These are phyloP conservation scores for Orthosia gothica DNA, from an alignment of 2,888 invertebrate genomes.

Conservation along the genomic window DNA sequence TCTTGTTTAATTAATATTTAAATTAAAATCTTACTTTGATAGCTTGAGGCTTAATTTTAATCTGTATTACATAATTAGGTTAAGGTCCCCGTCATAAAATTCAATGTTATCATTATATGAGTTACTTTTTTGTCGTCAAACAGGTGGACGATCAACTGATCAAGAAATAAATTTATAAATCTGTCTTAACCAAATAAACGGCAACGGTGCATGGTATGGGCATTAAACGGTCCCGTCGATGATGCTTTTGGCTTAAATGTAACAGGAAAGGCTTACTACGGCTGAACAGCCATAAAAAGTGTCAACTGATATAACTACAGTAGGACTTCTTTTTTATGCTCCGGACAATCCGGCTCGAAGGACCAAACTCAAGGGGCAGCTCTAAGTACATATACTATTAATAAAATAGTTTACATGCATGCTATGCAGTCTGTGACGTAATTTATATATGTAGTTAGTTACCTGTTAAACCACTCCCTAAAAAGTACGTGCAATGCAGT, in stretches of 20 bases:
- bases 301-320: not conserved
- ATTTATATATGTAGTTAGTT: not conserved
- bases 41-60: slow-evolving; percentile 1
- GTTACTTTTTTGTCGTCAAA: not conserved
- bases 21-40: not conserved
- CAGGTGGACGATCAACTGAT: not conserved
- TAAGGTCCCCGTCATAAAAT: slow-evolving; percentile 5
- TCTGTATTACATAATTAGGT: slow-evolving; percentile 16
- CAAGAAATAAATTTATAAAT: not conserved
- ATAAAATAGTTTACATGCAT: not conserved
- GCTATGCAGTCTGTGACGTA: not conserved
- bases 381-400: not conserved
- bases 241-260: not conserved
- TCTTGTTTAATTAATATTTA: slow-evolving; percentile 3
- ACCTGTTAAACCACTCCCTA: not conserved
- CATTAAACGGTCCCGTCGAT: not conserved
- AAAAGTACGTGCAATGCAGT: slow-evolving; percentile 27
- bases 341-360: not conserved
- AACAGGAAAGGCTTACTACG: not conserved
- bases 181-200: not conserved
- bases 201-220: not conserved
- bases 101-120: not conserved
- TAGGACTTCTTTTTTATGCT: not conserved
- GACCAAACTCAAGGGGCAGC: not conserved
- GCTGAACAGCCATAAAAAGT: too few species aligned